Percentiles rank a stretch among this genome's conserved stretches.
These are phyloP conservation scores for Sylvia borin DNA, from an alignment of 2,797 vertebrate species.

Conservation along the genomic window DNA sequence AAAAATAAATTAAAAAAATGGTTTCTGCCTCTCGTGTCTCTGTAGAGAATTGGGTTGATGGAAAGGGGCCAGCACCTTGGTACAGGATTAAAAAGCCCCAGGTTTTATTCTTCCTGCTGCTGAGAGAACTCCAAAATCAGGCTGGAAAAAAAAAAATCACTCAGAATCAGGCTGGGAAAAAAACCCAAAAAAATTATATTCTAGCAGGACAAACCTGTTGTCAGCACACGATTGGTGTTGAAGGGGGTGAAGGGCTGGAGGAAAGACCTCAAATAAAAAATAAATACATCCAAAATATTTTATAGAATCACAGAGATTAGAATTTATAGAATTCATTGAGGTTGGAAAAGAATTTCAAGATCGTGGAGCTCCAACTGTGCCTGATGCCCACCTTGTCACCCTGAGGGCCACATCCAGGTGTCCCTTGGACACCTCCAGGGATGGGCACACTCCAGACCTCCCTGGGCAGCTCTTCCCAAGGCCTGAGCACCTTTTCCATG, in stretches of 20 bases:
- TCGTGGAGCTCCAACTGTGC: accelerated
- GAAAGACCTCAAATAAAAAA: background rate
- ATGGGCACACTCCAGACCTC: background rate
- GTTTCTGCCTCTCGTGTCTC: constrained; percentile 31
- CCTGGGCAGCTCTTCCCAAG: background rate
- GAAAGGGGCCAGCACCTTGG: constrained; percentile 45
- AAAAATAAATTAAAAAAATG: background rate
- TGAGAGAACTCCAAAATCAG: background rate
- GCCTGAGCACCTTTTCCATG: background rate
- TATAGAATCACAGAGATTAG: too few relatives aligned
- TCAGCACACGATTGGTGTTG: accelerated
- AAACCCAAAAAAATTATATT: background rate
- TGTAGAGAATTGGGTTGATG: constrained; percentile 46
- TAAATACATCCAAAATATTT: background rate
- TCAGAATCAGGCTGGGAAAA: background rate
- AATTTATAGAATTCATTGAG: background rate
- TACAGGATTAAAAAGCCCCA: background rate
- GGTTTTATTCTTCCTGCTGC: background rate
- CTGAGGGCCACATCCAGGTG: background rate
- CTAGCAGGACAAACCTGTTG: background rate
- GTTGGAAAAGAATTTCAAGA: accelerated
- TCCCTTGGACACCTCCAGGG: background rate
- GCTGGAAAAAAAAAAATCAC: background rate
- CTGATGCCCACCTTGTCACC: background rate
- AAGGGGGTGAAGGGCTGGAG: background rate